Evolutionary conservation across 2,888 invertebrate genomes (phyloP).

Genomic region (Dolomedes plantarius): DNA sequence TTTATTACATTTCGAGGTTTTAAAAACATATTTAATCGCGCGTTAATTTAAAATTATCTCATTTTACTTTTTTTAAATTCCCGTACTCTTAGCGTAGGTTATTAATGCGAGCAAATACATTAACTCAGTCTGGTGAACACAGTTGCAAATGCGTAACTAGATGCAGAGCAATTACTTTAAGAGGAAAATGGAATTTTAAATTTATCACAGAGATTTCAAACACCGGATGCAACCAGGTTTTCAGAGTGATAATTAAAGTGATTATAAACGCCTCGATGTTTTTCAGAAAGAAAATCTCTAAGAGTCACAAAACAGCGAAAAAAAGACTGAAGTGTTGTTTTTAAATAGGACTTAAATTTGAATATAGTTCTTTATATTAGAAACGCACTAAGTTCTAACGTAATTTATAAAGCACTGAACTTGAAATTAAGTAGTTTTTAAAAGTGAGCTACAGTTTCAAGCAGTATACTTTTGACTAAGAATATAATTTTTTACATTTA

Average conservation of each 20-base stretch:
- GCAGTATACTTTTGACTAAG: too few relatives aligned
- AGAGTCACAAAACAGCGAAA: too few relatives aligned
- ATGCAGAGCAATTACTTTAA: not conserved
- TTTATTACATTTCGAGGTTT: conserved; percentile 1
- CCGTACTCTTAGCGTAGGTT: not conserved
- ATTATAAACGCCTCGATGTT: not conserved
- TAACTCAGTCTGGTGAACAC: not conserved
- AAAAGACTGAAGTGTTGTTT: too few relatives aligned
- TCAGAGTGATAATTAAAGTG: conserved; percentile 10
- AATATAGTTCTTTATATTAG: too few relatives aligned
- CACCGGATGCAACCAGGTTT: not conserved
- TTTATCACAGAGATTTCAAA: not conserved
- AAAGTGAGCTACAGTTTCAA: too few relatives aligned
- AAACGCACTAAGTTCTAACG: too few relatives aligned
- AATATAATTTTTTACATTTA: too few relatives aligned
- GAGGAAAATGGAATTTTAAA: conserved; percentile 1
- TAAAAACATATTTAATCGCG: not conserved
- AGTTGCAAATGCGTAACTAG: not conserved
- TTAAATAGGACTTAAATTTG: too few relatives aligned
- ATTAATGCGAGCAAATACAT: not conserved
- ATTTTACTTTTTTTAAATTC: not conserved
- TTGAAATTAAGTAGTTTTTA: too few relatives aligned
- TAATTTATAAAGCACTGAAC: too few relatives aligned
- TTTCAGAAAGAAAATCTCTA: too few relatives aligned
- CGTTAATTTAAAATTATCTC: not conserved